Conservation (phyloP, 2,888 invertebrate genomes). For the Brachyopa scutellaris region DNA sequence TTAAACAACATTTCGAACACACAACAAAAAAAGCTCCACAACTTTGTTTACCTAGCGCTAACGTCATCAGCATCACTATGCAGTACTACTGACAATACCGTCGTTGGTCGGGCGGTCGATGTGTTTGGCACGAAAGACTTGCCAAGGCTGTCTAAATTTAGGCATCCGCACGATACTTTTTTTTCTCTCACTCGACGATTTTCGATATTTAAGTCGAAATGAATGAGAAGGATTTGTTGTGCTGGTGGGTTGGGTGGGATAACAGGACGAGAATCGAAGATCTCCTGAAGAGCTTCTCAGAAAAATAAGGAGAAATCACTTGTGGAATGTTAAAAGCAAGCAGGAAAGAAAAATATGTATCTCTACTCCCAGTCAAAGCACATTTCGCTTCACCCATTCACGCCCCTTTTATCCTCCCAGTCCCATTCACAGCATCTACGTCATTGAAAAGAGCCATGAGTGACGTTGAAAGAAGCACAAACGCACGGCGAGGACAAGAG, state of each 20-base stretch:
- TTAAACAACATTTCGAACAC: too few relatives aligned
- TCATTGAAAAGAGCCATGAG: slow-evolving; percentile 50
- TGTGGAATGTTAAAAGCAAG: slow-evolving; percentile 39
- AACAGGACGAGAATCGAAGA: too few relatives aligned
- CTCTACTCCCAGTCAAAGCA: slow-evolving; percentile 55
- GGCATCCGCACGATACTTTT: slow-evolving; percentile 5
- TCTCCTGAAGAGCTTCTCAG: background rate
- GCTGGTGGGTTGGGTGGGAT: slow-evolving; percentile 3
- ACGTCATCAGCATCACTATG: slow-evolving; percentile 67
- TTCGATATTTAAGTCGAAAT: slow-evolving; percentile 29
- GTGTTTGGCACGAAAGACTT: slow-evolving; percentile 45
- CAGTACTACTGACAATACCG: slow-evolving; percentile 34
- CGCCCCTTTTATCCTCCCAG: slow-evolving; percentile 30
- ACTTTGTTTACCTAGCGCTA: slow-evolving; percentile 48
- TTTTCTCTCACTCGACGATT: slow-evolving; percentile 6
- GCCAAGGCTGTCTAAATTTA: slow-evolving; percentile 69
- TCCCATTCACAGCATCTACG: slow-evolving; percentile 57
- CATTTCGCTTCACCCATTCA: slow-evolving; percentile 20
- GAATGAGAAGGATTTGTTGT: slow-evolving; percentile 9
- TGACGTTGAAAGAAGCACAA: slow-evolving; percentile 41
- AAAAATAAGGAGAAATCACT: background rate
- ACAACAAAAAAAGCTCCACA: slow-evolving; percentile 44
- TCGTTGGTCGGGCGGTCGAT: background rate
- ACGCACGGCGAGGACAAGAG: slow-evolving; percentile 39
- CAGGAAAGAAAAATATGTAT: slow-evolving; percentile 5